Evolutionary conservation across 1,140 invertebrate genomes (phyloP).

Genomic region (Apis cerana): DNA sequence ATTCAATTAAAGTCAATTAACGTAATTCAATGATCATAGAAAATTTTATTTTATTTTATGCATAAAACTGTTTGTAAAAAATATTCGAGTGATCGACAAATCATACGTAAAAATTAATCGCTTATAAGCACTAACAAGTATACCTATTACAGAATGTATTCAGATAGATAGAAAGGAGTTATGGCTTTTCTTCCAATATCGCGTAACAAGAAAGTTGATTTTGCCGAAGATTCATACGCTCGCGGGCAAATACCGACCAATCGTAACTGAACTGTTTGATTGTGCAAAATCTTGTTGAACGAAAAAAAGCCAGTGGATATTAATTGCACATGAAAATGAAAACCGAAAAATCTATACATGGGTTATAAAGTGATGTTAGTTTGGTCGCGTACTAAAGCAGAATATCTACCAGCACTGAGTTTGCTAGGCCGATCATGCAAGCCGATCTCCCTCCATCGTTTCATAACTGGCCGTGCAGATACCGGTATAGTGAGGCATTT

Average conservation of each 20-base stretch:
- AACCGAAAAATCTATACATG: background rate
- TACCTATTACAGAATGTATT: background rate
- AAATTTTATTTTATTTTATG: constrained; percentile 3
- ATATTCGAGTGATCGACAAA: background rate
- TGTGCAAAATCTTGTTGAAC: background rate
- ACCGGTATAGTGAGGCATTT: constrained; percentile 15
- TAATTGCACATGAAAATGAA: background rate
- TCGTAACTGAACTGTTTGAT: background rate
- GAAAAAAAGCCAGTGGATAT: background rate
- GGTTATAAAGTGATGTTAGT: constrained; percentile 44
- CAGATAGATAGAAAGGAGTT: background rate
- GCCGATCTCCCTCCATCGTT: constrained; percentile 53
- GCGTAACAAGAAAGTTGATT: background rate
- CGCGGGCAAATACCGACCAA: constrained; percentile 2
- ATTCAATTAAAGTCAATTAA: background rate
- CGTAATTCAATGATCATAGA: background rate
- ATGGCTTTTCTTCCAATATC: background rate
- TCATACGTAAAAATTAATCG: background rate
- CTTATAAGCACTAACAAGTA: background rate
- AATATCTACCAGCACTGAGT: constrained; percentile 35
- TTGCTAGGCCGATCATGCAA: constrained; percentile 42
- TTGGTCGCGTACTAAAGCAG: constrained; percentile 46
- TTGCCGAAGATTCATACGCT: background rate
- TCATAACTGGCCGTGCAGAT: constrained; percentile 19
- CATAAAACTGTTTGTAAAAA: background rate